Evolutionary conservation across 1,140 invertebrate genomes (phyloP).

Genomic region (Ctenoplectra terminalis): DNA sequence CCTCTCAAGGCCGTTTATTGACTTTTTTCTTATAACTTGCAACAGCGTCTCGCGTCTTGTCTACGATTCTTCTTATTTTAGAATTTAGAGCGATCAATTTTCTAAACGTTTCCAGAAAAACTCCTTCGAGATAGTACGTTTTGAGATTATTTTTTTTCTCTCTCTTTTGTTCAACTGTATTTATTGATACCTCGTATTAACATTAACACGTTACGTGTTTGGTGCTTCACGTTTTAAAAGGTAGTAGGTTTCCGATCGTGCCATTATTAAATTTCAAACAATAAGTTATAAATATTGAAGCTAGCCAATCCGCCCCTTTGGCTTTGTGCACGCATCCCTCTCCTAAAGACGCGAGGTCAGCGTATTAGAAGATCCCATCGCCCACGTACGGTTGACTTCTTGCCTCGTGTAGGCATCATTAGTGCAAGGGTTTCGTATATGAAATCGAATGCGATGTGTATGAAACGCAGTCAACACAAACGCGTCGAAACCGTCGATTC

Average conservation of each 20-base stretch:
- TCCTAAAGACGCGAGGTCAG: conserved; percentile 34
- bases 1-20: conserved; percentile 22
- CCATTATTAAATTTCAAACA: conserved; percentile 73
- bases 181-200: too few species aligned
- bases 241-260: not conserved
- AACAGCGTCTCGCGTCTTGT: not conserved
- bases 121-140: too few species aligned
- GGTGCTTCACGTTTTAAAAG: too few species aligned
- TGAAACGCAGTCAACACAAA: conserved; percentile 20
- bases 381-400: conserved; percentile 74
- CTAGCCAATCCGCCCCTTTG: conserved; percentile 62
- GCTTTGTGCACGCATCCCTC: conserved; percentile 43
- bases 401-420: conserved; percentile 78
- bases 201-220: too few species aligned
- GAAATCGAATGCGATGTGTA: conserved; percentile 41
- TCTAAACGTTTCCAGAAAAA: too few species aligned
- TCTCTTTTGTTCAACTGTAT: too few species aligned
- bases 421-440: conserved; percentile 65
- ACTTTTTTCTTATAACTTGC: not conserved
- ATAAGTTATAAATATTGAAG: conserved; percentile 82
- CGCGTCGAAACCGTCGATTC: conserved; percentile 71
- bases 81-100: not conserved
- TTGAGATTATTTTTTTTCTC: too few species aligned
- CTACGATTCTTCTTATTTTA: not conserved
- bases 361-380: conserved; percentile 77